Conservation (phyloP, 1,140 invertebrate species). For the Polypedilum pembai region DNA sequence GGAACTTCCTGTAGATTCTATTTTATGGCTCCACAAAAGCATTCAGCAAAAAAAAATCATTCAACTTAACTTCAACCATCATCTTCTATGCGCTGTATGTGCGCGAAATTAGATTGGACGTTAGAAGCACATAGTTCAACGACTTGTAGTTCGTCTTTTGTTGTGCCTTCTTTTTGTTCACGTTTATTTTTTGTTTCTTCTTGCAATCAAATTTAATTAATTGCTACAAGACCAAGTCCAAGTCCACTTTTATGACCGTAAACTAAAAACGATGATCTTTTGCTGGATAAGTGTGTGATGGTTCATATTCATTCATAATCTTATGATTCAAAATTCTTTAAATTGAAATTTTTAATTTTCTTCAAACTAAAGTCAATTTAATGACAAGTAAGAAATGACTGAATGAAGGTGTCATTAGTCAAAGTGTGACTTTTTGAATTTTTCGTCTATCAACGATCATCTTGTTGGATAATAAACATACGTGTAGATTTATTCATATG, state of each 20-base stretch:
- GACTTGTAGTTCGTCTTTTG: not conserved
- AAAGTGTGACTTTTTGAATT: no score
- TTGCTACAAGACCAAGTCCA: not conserved
- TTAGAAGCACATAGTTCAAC: constrained; percentile 6
- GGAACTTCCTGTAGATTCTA: constrained; percentile 17
- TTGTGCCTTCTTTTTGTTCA: not conserved
- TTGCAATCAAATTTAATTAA: constrained; percentile 19
- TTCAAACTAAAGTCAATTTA: no score
- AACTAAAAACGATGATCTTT: not conserved
- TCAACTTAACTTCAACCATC: not conserved
- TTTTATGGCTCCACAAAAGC: constrained; percentile 1
- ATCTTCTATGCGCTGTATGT: not conserved
- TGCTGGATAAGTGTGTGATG: not conserved
- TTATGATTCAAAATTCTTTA: not conserved
- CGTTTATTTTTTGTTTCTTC: not conserved
- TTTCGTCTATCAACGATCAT: not conserved
- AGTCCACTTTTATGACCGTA: not conserved
- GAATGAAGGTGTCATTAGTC: no score
- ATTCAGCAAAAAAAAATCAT: not conserved
- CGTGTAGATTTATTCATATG: not conserved
- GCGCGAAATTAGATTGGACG: not conserved
- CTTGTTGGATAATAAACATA: not conserved
- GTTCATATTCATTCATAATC: no score
- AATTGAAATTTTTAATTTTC: not conserved
- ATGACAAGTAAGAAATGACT: no score